Conservation (phyloP, 2,113 vertebrate genomes). For the western clawed frog (Xenopus tropicalis) region UCB_Xtro_10.0 CM004445.2:11212501-11213000, state of each 20-base stretch:
- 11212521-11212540: not conserved
- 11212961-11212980: no score
- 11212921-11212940: no score
- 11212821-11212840: no score
- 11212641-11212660: slow-evolving; percentile 37
- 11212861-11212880: no score
- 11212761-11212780: slow-evolving; percentile 9
- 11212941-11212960: no score
- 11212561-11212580: not conserved
- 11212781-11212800: not conserved
- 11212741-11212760: slow-evolving; percentile 15
- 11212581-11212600: slow-evolving; percentile 1
- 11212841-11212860: no score
- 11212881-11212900: no score
- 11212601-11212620: slow-evolving; percentile 12
- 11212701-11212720: slow-evolving; percentile 19
- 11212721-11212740: slow-evolving; percentile 10
- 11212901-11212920: no score
- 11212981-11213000: no score
- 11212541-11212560: not conserved
- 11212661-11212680: slow-evolving; percentile 41
- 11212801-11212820: no score
- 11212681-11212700: slow-evolving; percentile 19
- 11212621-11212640: slow-evolving; percentile 28
- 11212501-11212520: no score